Conservation (phyloP, 2,797 vertebrate genomes). For the Labeo calbasu region DNA sequence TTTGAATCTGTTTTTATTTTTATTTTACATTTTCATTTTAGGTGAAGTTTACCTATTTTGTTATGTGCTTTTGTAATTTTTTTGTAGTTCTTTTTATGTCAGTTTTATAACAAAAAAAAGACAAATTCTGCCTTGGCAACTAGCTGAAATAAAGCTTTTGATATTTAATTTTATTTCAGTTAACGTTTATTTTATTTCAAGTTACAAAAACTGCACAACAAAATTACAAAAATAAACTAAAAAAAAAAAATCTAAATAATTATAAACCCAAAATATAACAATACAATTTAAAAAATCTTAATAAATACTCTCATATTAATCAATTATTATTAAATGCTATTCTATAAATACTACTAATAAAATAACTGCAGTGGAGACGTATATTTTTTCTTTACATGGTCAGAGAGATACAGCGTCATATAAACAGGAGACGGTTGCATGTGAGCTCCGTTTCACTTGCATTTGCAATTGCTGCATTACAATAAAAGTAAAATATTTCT, state of each 20-base stretch:
- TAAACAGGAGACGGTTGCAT: not conserved
- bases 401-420: too few relatives aligned
- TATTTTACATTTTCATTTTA: too few relatives aligned
- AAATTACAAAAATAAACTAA: not conserved
- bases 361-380: not conserved
- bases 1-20: too few relatives aligned
- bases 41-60: too few relatives aligned
- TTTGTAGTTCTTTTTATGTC: not conserved
- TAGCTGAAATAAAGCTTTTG: not conserved
- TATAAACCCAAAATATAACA: not conserved
- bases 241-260: too few relatives aligned
- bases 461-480: too few relatives aligned
- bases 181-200: not conserved
- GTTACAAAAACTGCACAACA: not conserved
- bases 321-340: not conserved
- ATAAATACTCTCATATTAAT: not conserved
- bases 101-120: not conserved
- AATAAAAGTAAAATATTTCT: not conserved
- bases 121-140: not conserved
- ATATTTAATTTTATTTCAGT: not conserved
- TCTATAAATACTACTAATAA: not conserved
- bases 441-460: not conserved
- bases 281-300: not conserved
- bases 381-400: not conserved
- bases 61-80: too few relatives aligned